Percentiles rank a stretch among this genome's conserved stretches.
phyloP scores from a whole-genome alignment of 2,797 vertebrate species.

The Urosaurus nigricauda region DNA sequence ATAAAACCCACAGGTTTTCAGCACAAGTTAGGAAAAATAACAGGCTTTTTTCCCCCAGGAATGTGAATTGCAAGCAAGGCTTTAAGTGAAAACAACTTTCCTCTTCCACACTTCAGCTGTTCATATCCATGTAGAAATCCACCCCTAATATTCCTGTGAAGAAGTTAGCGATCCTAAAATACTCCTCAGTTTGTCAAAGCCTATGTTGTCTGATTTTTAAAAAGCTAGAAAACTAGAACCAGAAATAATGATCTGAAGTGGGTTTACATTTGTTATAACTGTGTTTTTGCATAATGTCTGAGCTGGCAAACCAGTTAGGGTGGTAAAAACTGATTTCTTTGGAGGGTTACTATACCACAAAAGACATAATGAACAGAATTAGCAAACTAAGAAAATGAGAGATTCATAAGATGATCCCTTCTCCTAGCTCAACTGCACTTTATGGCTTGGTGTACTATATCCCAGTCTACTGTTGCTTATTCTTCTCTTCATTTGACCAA shows the following conservation, averaged over 20 bases:
- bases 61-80: not conserved
- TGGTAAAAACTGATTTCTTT: no score
- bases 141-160: not conserved
- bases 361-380: not conserved
- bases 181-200: not conserved
- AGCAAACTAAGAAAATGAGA: not conserved
- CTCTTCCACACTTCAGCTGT: not conserved
- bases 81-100: not conserved
- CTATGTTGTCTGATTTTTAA: not conserved
- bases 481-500: not conserved
- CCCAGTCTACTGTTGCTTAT: not conserved
- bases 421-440: not conserved
- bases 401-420: not conserved
- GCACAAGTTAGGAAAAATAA: not conserved
- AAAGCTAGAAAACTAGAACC: not conserved
- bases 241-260: not conserved
- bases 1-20: not conserved
- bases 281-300: not conserved
- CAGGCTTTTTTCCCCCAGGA: not conserved
- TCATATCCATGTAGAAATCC: not conserved
- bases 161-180: not conserved
- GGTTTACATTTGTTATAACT: not conserved
- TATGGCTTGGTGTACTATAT: not conserved
- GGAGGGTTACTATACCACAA: not conserved
- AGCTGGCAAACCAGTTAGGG: not conserved